Evolutionary conservation across 2,888 invertebrate species (phyloP).

Genomic region (Acholoe squamosa): DNA sequence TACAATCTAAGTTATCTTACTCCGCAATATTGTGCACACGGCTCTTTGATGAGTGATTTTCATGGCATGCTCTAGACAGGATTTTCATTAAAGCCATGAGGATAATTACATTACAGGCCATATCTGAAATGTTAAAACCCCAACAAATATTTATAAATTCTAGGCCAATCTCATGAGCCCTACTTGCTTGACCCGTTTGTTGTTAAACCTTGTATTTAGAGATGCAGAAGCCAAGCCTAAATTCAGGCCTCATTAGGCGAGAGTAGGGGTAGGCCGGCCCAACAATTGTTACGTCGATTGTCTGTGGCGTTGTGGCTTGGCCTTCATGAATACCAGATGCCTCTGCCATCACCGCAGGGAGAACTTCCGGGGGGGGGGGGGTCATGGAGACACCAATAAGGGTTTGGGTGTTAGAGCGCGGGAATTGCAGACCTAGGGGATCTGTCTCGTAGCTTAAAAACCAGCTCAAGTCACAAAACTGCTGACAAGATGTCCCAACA

Average conservation of each 20-base stretch:
- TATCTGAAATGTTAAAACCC: too few species aligned
- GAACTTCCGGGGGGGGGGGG: slow-evolving; percentile 16
- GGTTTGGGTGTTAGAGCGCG: not conserved
- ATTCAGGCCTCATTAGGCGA: slow-evolving; percentile 46
- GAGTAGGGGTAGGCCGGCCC: slow-evolving; percentile 30
- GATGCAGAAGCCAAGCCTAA: slow-evolving; percentile 26
- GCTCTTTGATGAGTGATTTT: too few species aligned
- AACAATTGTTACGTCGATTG: slow-evolving; percentile 55
- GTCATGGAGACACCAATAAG: slow-evolving; percentile 16
- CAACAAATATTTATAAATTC: too few species aligned
- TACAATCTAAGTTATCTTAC: too few species aligned
- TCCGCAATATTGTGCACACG: too few species aligned
- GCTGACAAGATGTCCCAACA: not conserved
- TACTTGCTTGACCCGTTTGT: not conserved
- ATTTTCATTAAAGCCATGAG: too few species aligned
- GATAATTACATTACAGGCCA: too few species aligned
- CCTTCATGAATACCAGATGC: slow-evolving; percentile 51
- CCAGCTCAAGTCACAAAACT: not conserved
- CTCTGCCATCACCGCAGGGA: slow-evolving; percentile 22
- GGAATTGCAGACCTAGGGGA: not conserved
- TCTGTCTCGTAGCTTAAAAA: not conserved
- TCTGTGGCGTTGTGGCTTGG: not conserved
- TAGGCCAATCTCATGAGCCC: too few species aligned
- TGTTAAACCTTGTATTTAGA: not conserved
- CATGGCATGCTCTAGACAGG: too few species aligned